phyloP scores from a whole-genome alignment of 2,113 vertebrate species.

The Carlito syrichta region DNA sequence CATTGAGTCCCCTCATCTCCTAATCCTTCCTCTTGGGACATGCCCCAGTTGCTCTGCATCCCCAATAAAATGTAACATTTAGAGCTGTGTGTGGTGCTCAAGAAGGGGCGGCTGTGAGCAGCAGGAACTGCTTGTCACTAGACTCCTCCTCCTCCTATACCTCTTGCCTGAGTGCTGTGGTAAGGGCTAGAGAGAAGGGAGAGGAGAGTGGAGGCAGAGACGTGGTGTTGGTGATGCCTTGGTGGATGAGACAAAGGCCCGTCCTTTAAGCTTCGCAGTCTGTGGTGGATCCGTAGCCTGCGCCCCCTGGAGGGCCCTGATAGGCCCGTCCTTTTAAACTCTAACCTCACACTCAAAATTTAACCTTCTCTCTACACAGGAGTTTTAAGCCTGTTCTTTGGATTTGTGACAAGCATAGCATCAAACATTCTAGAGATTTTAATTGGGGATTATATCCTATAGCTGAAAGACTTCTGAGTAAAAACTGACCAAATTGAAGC shows the following conservation, averaged over 20 bases:
- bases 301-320: too few species aligned
- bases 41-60: neutral
- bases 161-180: neutral
- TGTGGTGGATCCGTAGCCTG: too few species aligned
- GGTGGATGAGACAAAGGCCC: neutral
- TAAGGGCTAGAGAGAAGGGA: neutral
- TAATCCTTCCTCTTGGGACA: neutral
- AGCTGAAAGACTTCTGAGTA: neutral
- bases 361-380: neutral
- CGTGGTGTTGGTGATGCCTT: neutral
- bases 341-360: neutral
- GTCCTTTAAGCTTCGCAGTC: too few species aligned
- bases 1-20: neutral
- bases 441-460: neutral
- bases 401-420: neutral
- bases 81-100: neutral
- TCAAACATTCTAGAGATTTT: neutral
- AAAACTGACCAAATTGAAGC: neutral
- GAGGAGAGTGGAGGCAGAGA: neutral
- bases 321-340: neutral
- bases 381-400: neutral
- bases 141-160: neutral
- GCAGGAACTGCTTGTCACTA: neutral
- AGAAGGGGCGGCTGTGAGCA: neutral
- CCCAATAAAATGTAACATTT: neutral